Conservation (phyloP, 2,888 invertebrate species). For the Drosophila kokeensis region DNA sequence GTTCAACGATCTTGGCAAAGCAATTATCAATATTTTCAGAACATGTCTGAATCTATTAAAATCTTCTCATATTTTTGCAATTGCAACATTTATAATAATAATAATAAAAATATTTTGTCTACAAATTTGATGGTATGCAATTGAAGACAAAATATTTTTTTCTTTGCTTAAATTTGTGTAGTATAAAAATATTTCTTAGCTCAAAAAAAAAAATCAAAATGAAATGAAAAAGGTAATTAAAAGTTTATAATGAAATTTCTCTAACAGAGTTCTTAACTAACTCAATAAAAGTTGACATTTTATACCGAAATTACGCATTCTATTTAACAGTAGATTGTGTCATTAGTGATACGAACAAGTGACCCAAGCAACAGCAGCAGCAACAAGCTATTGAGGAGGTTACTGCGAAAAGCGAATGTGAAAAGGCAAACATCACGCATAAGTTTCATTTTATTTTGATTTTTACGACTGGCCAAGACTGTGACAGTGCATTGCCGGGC, state of each 20-base stretch:
- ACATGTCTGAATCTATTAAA: no score
- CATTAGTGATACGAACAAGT: constrained; percentile 45
- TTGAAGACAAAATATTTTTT: background rate
- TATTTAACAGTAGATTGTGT: constrained; percentile 48
- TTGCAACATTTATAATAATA: background rate
- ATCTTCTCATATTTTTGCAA: background rate
- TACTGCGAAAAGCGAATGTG: constrained; percentile 22
- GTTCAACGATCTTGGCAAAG: background rate
- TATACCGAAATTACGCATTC: constrained; percentile 2
- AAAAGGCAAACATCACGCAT: constrained; percentile 78
- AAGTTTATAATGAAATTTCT: background rate
- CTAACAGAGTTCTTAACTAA: background rate
- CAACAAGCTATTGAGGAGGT: constrained; percentile 14
- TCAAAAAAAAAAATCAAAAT: background rate
- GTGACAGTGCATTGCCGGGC: constrained; percentile 57
- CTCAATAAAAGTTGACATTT: constrained; percentile 4
- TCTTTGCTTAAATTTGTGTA: no score
- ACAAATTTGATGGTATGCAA: background rate
- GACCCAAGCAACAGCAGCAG: constrained; percentile 18
- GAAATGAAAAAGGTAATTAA: background rate
- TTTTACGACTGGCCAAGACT: constrained; percentile 74
- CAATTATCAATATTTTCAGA: background rate
- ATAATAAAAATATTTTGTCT: background rate
- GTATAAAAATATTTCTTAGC: background rate
- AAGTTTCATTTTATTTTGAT: constrained; percentile 83